Evolutionary conservation across 2,797 vertebrate genomes (phyloP).

Genomic region (Sebastes trivittatus): DNA sequence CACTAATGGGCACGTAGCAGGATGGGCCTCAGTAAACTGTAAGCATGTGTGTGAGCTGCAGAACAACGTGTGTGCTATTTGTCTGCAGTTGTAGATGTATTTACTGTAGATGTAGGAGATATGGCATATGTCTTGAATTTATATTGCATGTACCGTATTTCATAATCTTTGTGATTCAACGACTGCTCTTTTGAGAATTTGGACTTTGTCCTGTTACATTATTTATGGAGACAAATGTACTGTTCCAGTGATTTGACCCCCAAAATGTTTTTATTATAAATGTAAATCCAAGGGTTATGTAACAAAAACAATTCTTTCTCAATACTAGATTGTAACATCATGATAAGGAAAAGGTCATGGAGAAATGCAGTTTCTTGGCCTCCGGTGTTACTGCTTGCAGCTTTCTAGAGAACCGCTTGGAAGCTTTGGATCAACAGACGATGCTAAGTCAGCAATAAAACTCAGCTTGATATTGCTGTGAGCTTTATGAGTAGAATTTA

Average conservation of each 20-base stretch:
- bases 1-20: background rate
- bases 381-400: too few species aligned
- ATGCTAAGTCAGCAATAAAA: background rate
- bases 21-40: conserved; percentile 24
- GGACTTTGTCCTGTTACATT: background rate
- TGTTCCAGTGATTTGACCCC: background rate
- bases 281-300: background rate
- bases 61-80: background rate
- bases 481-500: background rate
- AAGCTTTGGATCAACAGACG: background rate
- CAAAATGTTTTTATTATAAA: background rate
- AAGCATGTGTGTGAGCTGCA: conserved; percentile 25
- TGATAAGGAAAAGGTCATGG: background rate
- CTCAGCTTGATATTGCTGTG: background rate
- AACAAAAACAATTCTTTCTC: background rate
- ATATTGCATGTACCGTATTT: background rate
- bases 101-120: background rate
- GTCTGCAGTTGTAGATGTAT: background rate
- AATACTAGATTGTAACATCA: background rate
- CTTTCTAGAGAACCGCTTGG: too few species aligned
- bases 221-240: background rate
- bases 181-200: background rate
- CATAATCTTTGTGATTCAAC: background rate
- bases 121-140: background rate
- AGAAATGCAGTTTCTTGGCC: background rate